Base-by-base conservation (phyloP, 2,888 invertebrate genomes). In the Drosophila seclusa region DNA sequence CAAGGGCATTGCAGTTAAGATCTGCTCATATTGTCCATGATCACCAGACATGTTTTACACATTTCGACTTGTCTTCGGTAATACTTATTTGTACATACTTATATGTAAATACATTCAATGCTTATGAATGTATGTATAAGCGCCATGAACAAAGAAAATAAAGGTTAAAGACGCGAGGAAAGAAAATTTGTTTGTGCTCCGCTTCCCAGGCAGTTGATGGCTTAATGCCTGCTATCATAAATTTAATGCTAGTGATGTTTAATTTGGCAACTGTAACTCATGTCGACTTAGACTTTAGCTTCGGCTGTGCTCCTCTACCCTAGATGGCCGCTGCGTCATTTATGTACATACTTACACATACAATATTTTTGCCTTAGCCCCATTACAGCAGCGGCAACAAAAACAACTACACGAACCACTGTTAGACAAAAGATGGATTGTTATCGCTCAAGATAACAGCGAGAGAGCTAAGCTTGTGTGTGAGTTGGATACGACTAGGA, bases 371-470 rank as follows among this genome's bases (percentile, higher is more conserved):
- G 78, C 72, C 68, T 48, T 65, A 74, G 76, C 74, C 54, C 48
- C 49, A 54, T 31, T 63, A 67, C 42, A 64, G 24, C 48, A 42
- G 59, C 61, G 60, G 40, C 29, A 62, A 64, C 53, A 70, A 64
- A 36, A 48, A 27, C 36, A 61, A 57, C 63, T 62, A 64, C 81
- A 81, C 70, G 74, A 82, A 74, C 58, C 55, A 57, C 68, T 60
- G 74, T 75, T 73, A 83, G 82, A 86, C 78, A 83, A 87, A 90
- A 92, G 92, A 92, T 92, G 88, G 92, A 92, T 92, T 92, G 92
- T 92, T 92, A 92, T 92, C 92, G 90, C 83, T 91, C 83, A 91
- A 86, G 87, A 92, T 92, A 92, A 91, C 80, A 84, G 80, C 63
- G 52, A 55, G 80, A 58, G 57, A 55, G 68, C 55, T 40, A 24